Percentiles rank a stretch among this genome's conserved stretches.
phyloP scores from a whole-genome alignment of 37 sponge, comb jelly and placozoan genomes.

The Diacarnus erythraeanus region DNA sequence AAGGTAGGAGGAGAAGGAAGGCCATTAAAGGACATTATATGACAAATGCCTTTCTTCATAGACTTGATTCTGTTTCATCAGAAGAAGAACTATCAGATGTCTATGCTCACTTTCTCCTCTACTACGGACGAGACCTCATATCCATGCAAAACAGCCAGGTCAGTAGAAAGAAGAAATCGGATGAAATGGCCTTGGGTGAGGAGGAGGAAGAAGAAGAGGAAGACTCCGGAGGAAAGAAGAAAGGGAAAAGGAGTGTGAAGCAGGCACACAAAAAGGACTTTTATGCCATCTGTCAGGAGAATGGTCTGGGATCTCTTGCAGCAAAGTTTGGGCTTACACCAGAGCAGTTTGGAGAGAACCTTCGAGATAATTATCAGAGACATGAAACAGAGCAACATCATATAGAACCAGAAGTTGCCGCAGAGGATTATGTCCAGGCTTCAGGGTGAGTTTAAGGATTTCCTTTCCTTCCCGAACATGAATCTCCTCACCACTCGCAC shows the following conservation, averaged over 20 bases:
- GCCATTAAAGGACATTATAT: no score
- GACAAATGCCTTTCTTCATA: background rate
- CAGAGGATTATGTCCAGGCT: conserved; percentile 77
- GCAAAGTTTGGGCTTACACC: conserved; percentile 93
- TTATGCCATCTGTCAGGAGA: conserved; percentile 89
- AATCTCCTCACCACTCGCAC: no score
- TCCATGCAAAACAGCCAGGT: conserved; percentile 67
- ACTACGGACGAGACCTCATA: conserved; percentile 85
- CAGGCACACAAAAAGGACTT: conserved; percentile 66
- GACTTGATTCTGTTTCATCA: conserved; percentile 67
- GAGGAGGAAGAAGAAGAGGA: background rate
- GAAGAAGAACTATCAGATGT: conserved; percentile 92
- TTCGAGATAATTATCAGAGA: conserved; percentile 91
- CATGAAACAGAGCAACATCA: conserved; percentile 91
- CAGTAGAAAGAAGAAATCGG: conserved; percentile 29
- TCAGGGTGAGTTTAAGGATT: conserved; percentile 75
- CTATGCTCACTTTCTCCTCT: conserved; percentile 84
- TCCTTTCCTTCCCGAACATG: no score
- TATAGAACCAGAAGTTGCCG: conserved; percentile 85
- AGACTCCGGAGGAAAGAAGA: background rate
- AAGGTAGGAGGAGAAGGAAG: no score
- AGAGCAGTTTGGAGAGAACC: conserved; percentile 95
- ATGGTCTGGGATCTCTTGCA: conserved; percentile 79
- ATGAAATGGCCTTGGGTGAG: background rate
- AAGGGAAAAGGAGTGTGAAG: conserved; percentile 31